Conservation (phyloP, 2,113 vertebrate genomes). For the Gambusia holbrooki region DNA sequence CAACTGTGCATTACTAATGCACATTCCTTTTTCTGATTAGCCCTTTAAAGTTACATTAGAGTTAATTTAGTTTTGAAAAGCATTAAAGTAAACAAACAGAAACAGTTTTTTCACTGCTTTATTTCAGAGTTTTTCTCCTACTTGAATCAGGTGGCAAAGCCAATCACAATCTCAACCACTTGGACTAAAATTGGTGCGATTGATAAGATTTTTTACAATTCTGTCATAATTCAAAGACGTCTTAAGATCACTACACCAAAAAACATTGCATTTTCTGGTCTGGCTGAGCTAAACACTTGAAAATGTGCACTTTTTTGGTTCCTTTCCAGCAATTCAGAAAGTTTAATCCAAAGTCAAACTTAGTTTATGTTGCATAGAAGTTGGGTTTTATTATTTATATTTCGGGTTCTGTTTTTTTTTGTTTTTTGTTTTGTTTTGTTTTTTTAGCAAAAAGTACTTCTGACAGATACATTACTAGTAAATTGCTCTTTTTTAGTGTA, state of each 20-base stretch:
- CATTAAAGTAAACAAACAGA: slow-evolving; percentile 11
- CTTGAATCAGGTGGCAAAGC: neutral
- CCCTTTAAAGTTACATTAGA: neutral
- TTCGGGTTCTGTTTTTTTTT: too few relatives aligned
- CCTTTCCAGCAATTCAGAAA: neutral
- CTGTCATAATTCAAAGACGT: neutral
- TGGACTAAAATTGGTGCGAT: neutral
- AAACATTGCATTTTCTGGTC: neutral
- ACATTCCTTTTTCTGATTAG: neutral
- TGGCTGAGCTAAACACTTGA: neutral
- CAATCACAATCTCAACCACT: neutral
- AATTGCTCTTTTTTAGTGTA: neutral
- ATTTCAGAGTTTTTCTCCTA: neutral
- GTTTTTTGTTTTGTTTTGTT: too few relatives aligned
- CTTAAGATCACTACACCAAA: neutral
- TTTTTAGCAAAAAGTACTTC: neutral
- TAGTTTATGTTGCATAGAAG: neutral
- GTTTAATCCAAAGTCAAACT: neutral
- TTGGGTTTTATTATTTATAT: neutral
- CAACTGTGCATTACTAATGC: neutral
- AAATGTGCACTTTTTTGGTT: neutral
- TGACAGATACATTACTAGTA: neutral
- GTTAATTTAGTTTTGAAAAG: slow-evolving; percentile 4
- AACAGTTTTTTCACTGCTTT: neutral
- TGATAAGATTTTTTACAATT: neutral